phyloP scores from a whole-genome alignment of 2,113 vertebrate genomes.

The Emydocephalus ijimae region DNA sequence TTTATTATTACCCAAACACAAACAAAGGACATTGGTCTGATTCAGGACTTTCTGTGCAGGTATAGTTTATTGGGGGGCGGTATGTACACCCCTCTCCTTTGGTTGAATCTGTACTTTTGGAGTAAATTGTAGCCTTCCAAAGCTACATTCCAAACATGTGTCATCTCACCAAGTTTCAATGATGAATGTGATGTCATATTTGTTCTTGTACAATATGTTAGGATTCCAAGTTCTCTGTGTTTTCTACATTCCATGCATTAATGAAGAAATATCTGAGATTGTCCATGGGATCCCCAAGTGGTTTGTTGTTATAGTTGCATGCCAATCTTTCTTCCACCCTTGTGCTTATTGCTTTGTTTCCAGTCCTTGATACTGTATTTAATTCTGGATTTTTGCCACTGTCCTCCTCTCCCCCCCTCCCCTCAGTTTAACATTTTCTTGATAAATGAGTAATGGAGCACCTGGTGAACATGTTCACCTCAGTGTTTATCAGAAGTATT shows the following conservation, averaged over 20 bases:
- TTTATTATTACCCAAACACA: background rate
- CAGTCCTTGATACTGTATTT: background rate
- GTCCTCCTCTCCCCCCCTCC: accelerated
- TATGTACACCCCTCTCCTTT: background rate
- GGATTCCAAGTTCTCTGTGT: background rate
- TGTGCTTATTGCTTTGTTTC: background rate
- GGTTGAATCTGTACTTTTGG: background rate
- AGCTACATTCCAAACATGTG: background rate
- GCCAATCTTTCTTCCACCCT: background rate
- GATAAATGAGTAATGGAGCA: background rate
- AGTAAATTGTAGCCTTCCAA: background rate
- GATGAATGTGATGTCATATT: background rate
- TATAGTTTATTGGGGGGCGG: background rate
- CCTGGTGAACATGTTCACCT: background rate
- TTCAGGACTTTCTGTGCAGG: background rate
- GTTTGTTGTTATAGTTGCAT: background rate
- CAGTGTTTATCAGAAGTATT: background rate
- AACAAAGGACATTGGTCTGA: background rate
- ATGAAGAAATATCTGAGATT: background rate
- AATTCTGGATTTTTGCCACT: background rate
- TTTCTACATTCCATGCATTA: background rate
- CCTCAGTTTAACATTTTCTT: background rate
- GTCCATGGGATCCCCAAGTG: background rate
- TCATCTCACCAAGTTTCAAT: background rate
- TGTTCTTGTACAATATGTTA: background rate